Percentiles rank a stretch among this genome's conserved stretches.
phyloP scores from a whole-genome alignment of 2,113 vertebrate species.

The Notothenia rossii region DNA sequence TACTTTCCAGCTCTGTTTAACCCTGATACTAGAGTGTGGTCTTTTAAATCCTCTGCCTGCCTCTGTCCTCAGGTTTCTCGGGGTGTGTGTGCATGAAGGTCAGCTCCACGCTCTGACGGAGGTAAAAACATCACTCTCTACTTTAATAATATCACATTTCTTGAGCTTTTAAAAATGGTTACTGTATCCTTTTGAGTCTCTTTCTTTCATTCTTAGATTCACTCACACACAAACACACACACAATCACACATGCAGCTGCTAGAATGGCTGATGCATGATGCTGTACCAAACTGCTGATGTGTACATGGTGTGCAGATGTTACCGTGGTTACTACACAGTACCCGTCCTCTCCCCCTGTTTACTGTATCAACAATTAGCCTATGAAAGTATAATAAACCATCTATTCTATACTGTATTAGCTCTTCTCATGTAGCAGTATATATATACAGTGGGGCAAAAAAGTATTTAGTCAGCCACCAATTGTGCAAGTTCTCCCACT shows the following conservation, averaged over 20 bases:
- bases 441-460: too few species aligned
- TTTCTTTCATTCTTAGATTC: too few species aligned
- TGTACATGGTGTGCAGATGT: not conserved
- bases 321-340: not conserved
- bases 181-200: not conserved
- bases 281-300: too few species aligned
- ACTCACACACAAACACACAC: too few species aligned
- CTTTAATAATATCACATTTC: not conserved
- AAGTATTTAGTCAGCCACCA: too few species aligned
- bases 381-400: too few species aligned
- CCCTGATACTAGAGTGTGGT: not conserved
- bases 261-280: not conserved
- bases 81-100: constrained; percentile 95
- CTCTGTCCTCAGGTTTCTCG: constrained; percentile 88
- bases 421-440: too few species aligned
- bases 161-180: not conserved
- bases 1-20: too few species aligned
- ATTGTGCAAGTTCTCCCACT: too few species aligned
- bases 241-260: not conserved
- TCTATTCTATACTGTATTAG: too few species aligned
- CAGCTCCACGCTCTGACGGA: constrained; percentile 95
- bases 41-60: not conserved
- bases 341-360: not conserved
- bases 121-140: constrained; percentile 76
- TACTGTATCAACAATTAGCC: not conserved